These are phyloP conservation scores for Nomada ruficornis DNA, from an alignment of 2,888 invertebrate genomes.

Conservation along the genomic window DNA sequence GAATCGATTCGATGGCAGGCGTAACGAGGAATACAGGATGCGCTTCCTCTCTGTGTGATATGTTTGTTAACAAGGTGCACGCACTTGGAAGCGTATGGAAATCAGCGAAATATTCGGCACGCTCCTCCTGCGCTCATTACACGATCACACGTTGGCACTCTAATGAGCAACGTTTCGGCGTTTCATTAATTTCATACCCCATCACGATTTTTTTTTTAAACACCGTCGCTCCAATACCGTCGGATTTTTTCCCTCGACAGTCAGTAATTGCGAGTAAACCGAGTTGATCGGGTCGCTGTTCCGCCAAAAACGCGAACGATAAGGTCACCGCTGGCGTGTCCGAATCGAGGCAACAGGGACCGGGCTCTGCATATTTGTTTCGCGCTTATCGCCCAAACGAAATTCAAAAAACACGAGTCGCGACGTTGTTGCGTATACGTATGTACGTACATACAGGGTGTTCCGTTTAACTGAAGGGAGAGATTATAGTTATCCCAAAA, in stretches of 20 bases:
- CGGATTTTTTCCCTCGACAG: not conserved
- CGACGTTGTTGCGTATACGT: not conserved
- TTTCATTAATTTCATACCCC: slow-evolving; percentile 13
- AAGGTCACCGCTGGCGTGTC: not conserved
- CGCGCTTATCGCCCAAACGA: slow-evolving; percentile 17
- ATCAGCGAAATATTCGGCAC: slow-evolving; percentile 19
- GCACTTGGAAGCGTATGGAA: slow-evolving; percentile 4
- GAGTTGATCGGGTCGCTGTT: not conserved
- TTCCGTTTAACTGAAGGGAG: too few relatives aligned
- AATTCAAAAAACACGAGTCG: slow-evolving; percentile 15
- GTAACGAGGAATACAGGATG: slow-evolving; percentile 16
- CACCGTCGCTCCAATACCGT: not conserved
- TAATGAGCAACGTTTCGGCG: slow-evolving; percentile 3
- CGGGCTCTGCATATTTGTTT: slow-evolving; percentile 1
- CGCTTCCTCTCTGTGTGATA: slow-evolving; percentile 6
- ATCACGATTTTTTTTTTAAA: too few relatives aligned
- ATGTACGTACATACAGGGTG: too few relatives aligned
- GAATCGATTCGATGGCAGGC: slow-evolving; percentile 4
- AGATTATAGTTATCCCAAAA: too few relatives aligned
- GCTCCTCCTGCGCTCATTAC: not conserved
- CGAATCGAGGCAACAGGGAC: not conserved
- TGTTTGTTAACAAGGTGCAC: slow-evolving; percentile 16
- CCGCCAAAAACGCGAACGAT: not conserved
- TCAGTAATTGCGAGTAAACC: slow-evolving; percentile 7
- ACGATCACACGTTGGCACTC: not conserved